Base-by-base conservation (phyloP, 2,113 vertebrate species). In the Telmatochromis bifrenatus region DNA sequence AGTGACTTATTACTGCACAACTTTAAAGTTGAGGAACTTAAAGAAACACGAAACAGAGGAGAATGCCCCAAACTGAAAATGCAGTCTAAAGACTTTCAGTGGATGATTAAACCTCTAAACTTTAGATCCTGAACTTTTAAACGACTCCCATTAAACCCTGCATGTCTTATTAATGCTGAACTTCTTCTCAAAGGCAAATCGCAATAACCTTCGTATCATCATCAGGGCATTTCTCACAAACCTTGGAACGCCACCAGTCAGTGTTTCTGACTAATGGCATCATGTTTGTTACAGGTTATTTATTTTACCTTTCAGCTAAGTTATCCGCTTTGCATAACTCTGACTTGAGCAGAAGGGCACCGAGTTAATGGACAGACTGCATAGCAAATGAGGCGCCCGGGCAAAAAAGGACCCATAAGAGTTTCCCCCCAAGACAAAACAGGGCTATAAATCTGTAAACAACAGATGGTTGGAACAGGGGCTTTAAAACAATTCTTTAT, bases 371-470 rank as follows among this genome's bases (percentile, higher is more conserved):
- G 90, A 86, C 58, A 19, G 62, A 83, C 83, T 92, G 88, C 86
- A 94, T 88, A 84, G 75, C 17, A 70, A 93, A 94, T 91, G 73
- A 91, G 83, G 73, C 81, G 31, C 75, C 10, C 28, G 19, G 82
- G 70, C 21, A 82, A 85, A 89, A 90, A 89, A 23, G 47, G 79
- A 75, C 88, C 65, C 89, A 51, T 79, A 65, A 56, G 80, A 84
- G 56, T 53, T 81, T 81, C 83, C 89, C 86, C 86, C 58, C 5
- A 51, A 65, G 87, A 91, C 42, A 26, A 84, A 90, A 89, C 56
- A 83, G 47, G 37, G 54, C 56, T 56, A 90, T 93, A 92, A 92
- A 93, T 93, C 88, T 93, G 88, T 86, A 93, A 91, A 92, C 87
- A 94, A 90, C 87, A 92, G 82, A 92, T 87, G 91, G 84, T 81